Conservation (phyloP, 2,113 vertebrate species). For the Ovibos moschatus region DNA sequence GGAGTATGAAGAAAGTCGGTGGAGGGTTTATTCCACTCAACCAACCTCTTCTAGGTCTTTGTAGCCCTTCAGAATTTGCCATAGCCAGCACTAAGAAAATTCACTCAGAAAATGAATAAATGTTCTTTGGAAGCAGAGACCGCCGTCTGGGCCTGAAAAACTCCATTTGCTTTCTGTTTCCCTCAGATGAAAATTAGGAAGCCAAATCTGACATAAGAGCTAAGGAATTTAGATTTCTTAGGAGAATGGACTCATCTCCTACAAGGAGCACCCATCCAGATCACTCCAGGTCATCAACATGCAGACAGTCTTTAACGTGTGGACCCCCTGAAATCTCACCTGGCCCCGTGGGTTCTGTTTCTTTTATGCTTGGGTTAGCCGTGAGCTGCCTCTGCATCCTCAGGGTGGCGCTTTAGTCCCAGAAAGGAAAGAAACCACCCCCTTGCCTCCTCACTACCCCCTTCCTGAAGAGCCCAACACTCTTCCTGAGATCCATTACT, state of each 20-base stretch:
- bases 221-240: background rate
- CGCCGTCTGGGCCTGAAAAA: background rate
- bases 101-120: constrained; percentile 19
- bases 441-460: background rate
- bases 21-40: background rate
- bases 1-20: background rate
- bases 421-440: background rate
- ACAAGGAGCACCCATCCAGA: background rate
- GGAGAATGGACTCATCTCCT: background rate
- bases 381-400: background rate
- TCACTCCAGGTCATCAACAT: background rate
- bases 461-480: background rate
- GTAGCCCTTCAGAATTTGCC: background rate
- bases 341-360: background rate
- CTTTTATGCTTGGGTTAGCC: background rate
- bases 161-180: background rate
- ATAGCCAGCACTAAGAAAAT: background rate
- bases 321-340: background rate
- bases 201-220: background rate
- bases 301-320: background rate
- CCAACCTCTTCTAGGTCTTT: background rate
- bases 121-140: background rate
- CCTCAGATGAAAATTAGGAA: background rate
- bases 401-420: background rate
- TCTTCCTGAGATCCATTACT: background rate